phyloP scores from a whole-genome alignment of 2,797 vertebrate genomes.

The Danio albolineatus region DNA sequence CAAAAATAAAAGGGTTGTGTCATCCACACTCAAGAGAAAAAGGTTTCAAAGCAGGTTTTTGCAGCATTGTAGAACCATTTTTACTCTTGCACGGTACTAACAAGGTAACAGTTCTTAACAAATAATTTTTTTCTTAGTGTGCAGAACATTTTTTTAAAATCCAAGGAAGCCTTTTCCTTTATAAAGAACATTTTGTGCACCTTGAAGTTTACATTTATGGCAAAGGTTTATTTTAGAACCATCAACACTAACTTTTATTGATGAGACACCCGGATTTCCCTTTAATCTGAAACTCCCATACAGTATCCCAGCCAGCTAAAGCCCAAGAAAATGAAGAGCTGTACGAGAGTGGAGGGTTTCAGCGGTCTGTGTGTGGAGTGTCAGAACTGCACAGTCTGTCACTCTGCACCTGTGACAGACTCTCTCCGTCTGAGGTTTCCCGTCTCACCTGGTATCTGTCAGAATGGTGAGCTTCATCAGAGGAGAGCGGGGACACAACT shows the following conservation, averaged over 20 bases:
- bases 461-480: slow-evolving; percentile 97
- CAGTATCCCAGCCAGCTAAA: slow-evolving; percentile 10
- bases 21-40: too few species aligned
- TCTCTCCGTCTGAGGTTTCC: slow-evolving; percentile 46
- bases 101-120: too few species aligned
- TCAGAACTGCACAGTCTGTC: slow-evolving; percentile 47
- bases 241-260: not conserved
- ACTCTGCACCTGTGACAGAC: slow-evolving; percentile 45
- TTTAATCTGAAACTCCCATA: slow-evolving; percentile 20
- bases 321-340: slow-evolving; percentile 15
- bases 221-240: too few species aligned
- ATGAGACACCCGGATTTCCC: slow-evolving; percentile 6
- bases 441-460: slow-evolving; percentile 98
- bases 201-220: too few species aligned
- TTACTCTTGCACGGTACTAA: too few species aligned
- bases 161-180: too few species aligned
- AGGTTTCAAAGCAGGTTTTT: too few species aligned
- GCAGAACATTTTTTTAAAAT: too few species aligned
- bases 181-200: too few species aligned
- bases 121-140: too few species aligned
- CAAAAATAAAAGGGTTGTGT: too few species aligned
- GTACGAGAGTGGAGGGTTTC: slow-evolving; percentile 25
- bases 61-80: too few species aligned
- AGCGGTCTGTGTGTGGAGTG: slow-evolving; percentile 25
- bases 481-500: slow-evolving; percentile 94